Evolutionary conservation across 1,140 invertebrate species (phyloP), one percentile per base, ranked within the genome.

Genomic region (Euwallacea similis): DNA sequence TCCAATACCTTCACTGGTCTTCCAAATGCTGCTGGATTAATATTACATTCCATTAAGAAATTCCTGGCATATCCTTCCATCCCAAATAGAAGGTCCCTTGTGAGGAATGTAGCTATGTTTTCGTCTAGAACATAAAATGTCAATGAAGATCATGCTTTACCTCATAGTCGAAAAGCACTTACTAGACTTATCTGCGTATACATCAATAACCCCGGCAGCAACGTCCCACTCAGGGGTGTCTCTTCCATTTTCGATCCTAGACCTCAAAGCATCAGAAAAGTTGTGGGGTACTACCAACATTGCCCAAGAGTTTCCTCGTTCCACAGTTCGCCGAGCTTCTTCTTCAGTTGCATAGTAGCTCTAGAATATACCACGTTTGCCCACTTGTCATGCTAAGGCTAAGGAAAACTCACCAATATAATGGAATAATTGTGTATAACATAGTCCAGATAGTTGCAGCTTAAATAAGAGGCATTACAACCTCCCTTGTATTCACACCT

Each of bases 111-210:
- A 0, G 93, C 91, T 69, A 97, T 94, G 84, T 96, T 94, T 81
- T 96, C 93, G 87, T 96, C 90, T 91, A 76, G 62, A 79, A 73
- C 4, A 55, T 10, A 61, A 42, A n/a, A 10, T 61, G 9, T 43
- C 2, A 8, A 7, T 11, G 8, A 61, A 61, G 11, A 61, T 15
- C 7, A 10, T 13, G 42, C 43, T 42, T 6, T 15, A 63, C 42
- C 63, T 33, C 7, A 16, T 7, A 65, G 46, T 21, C 43, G 33
- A 64, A 46, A 58, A 15, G 61, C 10, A 84, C 85, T 87, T 84
- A 92, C 90, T 94, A 43, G 95, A 96, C 89, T 95, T 95, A 81
- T 98, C 95, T 61, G 95, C 85, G 87, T 90, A 92, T 21, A 97
- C 89, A 76, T 89, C 84, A 44, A 97, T 88, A 77, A 93, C 90